Evolutionary conservation across 2,113 vertebrate species (phyloP), one percentile per base, ranked within the genome.

Genomic region (Ptyas mucosa): DNA sequence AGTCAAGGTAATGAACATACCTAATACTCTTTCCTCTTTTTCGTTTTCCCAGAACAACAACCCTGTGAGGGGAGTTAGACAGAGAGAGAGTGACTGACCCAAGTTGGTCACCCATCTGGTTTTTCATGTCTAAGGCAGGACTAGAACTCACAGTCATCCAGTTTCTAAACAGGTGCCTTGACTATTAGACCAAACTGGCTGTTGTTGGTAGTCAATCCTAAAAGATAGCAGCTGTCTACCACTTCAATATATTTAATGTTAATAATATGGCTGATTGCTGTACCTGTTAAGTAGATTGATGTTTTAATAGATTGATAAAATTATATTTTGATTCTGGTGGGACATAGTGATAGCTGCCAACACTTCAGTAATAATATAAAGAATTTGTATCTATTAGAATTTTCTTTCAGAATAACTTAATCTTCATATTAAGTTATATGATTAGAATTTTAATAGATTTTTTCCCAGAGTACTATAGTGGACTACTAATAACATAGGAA

Each of bases 361-460:
- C 14, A 91, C 96, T 97, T 97, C 96, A 94, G 94, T 98, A 98
- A 97, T 97, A 97, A 98, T 97, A 95, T 93, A 97, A 97, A 97
- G 97, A 98, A 98, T 98, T 97, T 98, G 97, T 97, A 97, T 97
- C 97, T 96, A 98, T 98, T 97, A 98, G 53, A 95, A 94, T 97
- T 98, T 97, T 96, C 97, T 97, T 97, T 97, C 89, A 96, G 97
- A 98, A 97, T 97, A 97, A 97, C 96, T 97, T 97, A 96, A 97
- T 97, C 97, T 98, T 98, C 96, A 97, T 97, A 97, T 97, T 98
- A 97, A 97, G 97, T 97, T 97, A 92, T 97, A 98, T 6, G 96
- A 97, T 95, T 98, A 87, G 97, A 98, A 98, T 98, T 97, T 97
- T 98, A 98, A 98, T 97, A 96, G 94, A 95, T 93, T 97, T 97